Base-by-base conservation (phyloP, 64 coral and sea anemone genomes). In the Stylophora pistillata region DNA sequence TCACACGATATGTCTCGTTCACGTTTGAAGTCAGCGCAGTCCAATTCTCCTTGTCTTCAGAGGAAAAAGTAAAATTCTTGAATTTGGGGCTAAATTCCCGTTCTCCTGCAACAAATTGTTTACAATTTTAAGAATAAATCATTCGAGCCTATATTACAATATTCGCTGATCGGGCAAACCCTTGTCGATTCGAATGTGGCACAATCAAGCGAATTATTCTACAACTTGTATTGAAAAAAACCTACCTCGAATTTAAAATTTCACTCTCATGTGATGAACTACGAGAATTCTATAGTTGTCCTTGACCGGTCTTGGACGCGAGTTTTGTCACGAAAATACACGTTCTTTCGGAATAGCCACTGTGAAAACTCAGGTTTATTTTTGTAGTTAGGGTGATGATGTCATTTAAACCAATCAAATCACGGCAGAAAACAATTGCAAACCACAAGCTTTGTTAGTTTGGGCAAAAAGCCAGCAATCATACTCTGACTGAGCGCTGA, bases 241-340 rank as follows among this genome's bases (percentile, higher is more conserved):
- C 0, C 26, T 69, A 84, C 62, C 80, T 69, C 69, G 32, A 68
- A 84, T 29, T 21, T 69, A 25, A 13, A 16, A n/a, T n/a, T 3
- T n/a, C 13, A 27, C 47, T 78, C 13, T 5, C 13, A 56, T 21
- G n/a, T 56, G 20, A 37, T 37, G 32, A 13, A 52, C 11, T 18
- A 4, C 23, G 30, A 21, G 10, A 26, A 69, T 11, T 47, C 32
- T 11, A 52, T 7, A 0, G 5, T 26, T 53, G 25, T 23, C 6
- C 23, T 10, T 5, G 1, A n/a, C 64, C 10, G 20, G 20, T 41
- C 9, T 27, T 70, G 61, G 5, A 30, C 80, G 28, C 11, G 15
- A 53, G 27, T 26, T 53, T 15, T 69, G 80, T 84, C 80, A 70
- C 80, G 80, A 70, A 81, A 84, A 69, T 17, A 52, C 13, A 12